Conservation (phyloP, 1,140 invertebrate species). For the Lamellibrachia luymesi region DNA sequence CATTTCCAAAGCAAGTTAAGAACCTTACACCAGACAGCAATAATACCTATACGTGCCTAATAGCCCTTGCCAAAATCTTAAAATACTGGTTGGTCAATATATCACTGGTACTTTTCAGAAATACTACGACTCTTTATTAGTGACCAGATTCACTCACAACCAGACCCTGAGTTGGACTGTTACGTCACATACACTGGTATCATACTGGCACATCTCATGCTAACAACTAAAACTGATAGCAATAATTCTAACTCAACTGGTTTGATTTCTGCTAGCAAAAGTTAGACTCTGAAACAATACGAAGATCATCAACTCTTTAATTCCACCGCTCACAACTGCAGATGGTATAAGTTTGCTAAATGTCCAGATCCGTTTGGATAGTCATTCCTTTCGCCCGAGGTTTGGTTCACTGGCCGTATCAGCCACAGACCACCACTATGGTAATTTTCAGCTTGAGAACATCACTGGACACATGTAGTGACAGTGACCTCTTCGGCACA, state of each 20-base stretch:
- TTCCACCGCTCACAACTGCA: neutral
- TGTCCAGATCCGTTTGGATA: neutral
- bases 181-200: neutral
- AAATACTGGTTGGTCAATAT: neutral
- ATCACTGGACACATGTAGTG: neutral
- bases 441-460: neutral
- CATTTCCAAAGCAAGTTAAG: neutral
- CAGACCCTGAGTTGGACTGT: neutral
- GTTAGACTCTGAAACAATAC: neutral
- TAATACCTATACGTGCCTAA: neutral
- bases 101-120: neutral
- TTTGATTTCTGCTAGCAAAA: neutral
- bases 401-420: too few relatives aligned
- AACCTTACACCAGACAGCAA: neutral
- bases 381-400: neutral
- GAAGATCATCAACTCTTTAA: neutral
- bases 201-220: neutral
- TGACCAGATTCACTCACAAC: neutral
- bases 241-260: neutral
- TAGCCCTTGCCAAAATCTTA: neutral
- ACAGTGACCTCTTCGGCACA: neutral
- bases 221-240: neutral
- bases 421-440: neutral
- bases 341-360: neutral
- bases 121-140: neutral